Evolutionary conservation across 2,113 vertebrate species (phyloP).

Genomic region (Brachyhypopomus occidentalis): DNA sequence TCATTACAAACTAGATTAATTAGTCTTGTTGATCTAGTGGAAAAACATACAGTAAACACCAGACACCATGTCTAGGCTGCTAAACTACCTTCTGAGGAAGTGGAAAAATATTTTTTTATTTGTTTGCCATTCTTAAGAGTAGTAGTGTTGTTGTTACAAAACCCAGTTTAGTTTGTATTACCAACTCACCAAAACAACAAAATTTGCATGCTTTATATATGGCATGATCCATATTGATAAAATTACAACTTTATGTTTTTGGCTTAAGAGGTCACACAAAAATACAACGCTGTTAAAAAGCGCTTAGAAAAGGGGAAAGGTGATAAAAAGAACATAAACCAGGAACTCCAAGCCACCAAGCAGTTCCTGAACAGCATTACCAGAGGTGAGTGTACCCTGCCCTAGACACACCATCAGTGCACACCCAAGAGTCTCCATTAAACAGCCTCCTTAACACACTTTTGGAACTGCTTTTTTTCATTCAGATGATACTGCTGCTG

Average conservation of each 20-base stretch:
- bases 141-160: not conserved
- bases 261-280: conserved; percentile 67
- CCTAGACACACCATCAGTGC: not conserved
- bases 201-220: not conserved
- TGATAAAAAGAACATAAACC: conserved; percentile 67
- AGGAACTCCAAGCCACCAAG: conserved; percentile 59
- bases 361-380: conserved; percentile 70
- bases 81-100: no score
- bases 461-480: conserved; percentile 17
- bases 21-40: no score
- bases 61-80: no score
- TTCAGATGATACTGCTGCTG: conserved; percentile 70
- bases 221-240: not conserved
- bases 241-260: not conserved
- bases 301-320: conserved; percentile 59
- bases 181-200: no score
- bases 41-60: no score
- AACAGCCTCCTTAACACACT: not conserved
- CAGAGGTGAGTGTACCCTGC: conserved; percentile 69
- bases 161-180: not conserved
- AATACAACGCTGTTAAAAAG: conserved; percentile 65
- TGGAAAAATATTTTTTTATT: no score
- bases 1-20: no score
- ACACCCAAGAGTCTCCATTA: not conserved
- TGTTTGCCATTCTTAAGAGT: no score